Evolutionary conservation across 1,140 invertebrate species (phyloP).

Genomic region (Agrilus planipennis): DNA sequence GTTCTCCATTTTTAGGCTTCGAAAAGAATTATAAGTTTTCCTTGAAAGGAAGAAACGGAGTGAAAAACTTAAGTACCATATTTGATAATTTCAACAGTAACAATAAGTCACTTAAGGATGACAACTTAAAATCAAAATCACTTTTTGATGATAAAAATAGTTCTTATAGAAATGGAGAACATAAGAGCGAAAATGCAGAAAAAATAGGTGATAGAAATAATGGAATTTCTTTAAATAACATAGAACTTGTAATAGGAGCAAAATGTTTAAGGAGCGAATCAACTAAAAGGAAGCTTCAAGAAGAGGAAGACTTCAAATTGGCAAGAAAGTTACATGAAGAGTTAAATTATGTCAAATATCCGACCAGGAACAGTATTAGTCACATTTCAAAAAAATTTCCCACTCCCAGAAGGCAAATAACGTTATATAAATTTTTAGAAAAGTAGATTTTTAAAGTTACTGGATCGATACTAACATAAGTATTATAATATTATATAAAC

Average conservation of each 20-base stretch:
- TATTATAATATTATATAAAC: not conserved
- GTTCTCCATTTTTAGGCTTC: no score
- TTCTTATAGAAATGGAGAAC: not conserved
- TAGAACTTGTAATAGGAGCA: not conserved
- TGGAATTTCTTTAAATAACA: not conserved
- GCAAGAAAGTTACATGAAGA: conserved; percentile 11
- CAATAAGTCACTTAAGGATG: no score
- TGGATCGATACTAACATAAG: not conserved
- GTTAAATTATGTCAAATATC: conserved; percentile 4
- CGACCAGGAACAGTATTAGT: conserved; percentile 8
- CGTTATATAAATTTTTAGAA: conserved; percentile 6
- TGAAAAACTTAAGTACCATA: no score
- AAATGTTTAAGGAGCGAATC: no score
- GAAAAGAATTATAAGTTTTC: no score
- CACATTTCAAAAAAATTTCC: conserved; percentile 1
- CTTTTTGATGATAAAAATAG: conserved; percentile 6
- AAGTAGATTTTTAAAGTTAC: conserved; percentile 4
- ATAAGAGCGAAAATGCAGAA: not conserved
- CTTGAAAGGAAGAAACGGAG: no score
- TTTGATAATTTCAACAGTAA: no score
- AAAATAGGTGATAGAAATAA: not conserved
- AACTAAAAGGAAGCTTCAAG: conserved; percentile 5
- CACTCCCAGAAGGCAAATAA: conserved; percentile 2
- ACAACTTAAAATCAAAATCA: not conserved
- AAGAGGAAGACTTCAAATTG: conserved; percentile 10